Conservation (phyloP, 2,888 invertebrate genomes). For the Argyresthia albistria region DNA sequence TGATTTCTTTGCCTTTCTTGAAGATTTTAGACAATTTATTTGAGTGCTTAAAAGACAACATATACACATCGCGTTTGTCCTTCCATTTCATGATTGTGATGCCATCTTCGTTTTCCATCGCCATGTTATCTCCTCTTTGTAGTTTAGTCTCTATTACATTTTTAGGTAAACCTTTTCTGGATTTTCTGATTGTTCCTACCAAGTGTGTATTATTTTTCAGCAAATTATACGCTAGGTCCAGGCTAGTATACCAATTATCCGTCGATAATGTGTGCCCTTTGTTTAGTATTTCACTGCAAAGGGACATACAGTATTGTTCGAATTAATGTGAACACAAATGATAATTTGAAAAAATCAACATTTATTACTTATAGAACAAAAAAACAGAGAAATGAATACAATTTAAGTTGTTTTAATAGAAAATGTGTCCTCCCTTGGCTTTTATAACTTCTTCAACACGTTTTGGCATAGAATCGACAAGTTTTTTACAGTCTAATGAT, state of each 20-base stretch:
- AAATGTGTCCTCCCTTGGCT: too few species aligned
- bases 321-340: too few species aligned
- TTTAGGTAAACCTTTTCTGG: conserved; percentile 12
- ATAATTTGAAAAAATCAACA: too few species aligned
- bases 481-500: too few species aligned
- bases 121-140: conserved; percentile 17
- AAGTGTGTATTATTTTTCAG: conserved; percentile 10
- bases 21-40: conserved; percentile 11
- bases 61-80: conserved; percentile 19
- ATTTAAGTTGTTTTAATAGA: too few species aligned
- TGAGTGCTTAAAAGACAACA: conserved; percentile 27
- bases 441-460: too few species aligned
- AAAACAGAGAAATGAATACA: too few species aligned
- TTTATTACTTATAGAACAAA: too few species aligned
- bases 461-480: too few species aligned
- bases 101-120: conserved; percentile 1
- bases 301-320: too few species aligned
- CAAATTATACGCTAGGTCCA: conserved; percentile 14
- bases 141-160: conserved; percentile 23
- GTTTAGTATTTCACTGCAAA: too few species aligned
- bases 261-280: conserved; percentile 15
- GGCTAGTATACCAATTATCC: conserved; percentile 23
- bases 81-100: conserved; percentile 13
- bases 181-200: conserved; percentile 10
- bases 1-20: conserved; percentile 16